Percentiles rank a stretch among this genome's conserved stretches.
phyloP scores from a whole-genome alignment of 30 jellyfish, hydroid and myxozoan species.

The Aurelia coerulea region DNA sequence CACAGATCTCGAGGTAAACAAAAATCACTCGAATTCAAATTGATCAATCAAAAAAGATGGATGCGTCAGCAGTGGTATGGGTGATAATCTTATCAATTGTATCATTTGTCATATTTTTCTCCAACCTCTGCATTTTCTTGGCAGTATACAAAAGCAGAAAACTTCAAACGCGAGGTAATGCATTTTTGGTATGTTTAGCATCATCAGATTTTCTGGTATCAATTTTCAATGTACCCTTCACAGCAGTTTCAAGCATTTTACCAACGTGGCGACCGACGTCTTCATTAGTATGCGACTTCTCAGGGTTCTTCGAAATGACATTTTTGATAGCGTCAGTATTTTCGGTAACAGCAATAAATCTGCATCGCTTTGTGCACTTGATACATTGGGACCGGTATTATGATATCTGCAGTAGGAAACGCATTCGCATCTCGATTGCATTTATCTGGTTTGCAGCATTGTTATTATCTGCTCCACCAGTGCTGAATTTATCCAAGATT shows the following conservation, averaged over 20 bases:
- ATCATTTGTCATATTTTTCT: background rate
- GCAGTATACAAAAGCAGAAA: slow-evolving; percentile 22
- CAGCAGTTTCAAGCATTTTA: slow-evolving; percentile 12
- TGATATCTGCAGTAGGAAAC: slow-evolving; percentile 3
- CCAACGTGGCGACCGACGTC: slow-evolving; percentile 23
- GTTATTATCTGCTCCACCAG: slow-evolving; percentile 18
- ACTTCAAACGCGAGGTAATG: slow-evolving; percentile 47
- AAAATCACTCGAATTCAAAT: too few relatives aligned
- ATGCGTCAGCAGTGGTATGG: slow-evolving; percentile 25
- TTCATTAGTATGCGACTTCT: slow-evolving; percentile 1
- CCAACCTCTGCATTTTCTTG: slow-evolving; percentile 12
- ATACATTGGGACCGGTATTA: slow-evolving; percentile 46
- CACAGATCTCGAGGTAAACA: too few relatives aligned
- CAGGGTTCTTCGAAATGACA: slow-evolving; percentile 49
- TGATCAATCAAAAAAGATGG: slow-evolving; percentile 23
- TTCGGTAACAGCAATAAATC: slow-evolving; percentile 54
- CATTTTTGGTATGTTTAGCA: slow-evolving; percentile 27
- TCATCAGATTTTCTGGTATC: slow-evolving; percentile 49
- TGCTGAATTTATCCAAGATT: slow-evolving; percentile 33
- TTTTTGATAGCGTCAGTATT: slow-evolving; percentile 51
- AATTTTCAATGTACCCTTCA: slow-evolving; percentile 38
- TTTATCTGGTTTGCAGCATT: slow-evolving; percentile 30
- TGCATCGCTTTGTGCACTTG: slow-evolving; percentile 40
- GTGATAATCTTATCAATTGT: background rate
- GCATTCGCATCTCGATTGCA: background rate